A percentile compares a stretch with the other conserved stretches of the same genome.
These are phyloP conservation scores for Sakesphorus luctuosus DNA, from an alignment of 2,113 vertebrate genomes.

Conservation along the genomic window DNA sequence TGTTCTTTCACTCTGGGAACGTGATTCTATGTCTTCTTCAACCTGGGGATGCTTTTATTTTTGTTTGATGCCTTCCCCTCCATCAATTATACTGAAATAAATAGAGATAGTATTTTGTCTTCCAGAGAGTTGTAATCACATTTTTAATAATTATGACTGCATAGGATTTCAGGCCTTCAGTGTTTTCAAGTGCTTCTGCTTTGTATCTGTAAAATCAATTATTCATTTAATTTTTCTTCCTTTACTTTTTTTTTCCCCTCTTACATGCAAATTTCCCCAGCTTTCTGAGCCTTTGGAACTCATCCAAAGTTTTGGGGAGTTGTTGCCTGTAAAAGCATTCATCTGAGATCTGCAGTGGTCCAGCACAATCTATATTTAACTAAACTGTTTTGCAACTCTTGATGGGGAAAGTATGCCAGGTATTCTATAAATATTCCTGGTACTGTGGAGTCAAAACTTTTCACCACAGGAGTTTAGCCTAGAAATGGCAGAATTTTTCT, in stretches of 20 bases:
- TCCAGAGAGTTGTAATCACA: not conserved
- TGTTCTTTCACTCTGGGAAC: not conserved
- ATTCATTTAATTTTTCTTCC: not conserved
- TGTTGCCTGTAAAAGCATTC: constrained; percentile 35
- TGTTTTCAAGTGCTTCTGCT: not conserved
- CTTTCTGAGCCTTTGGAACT: constrained; percentile 32
- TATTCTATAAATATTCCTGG: constrained; percentile 26
- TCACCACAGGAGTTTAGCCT: not conserved
- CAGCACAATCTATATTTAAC: constrained; percentile 67
- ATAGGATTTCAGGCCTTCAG: not conserved
- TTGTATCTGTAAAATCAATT: not conserved
- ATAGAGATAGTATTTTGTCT: not conserved
- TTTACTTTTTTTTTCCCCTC: not conserved
- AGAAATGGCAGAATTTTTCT: not conserved
- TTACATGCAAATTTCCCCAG: not conserved
- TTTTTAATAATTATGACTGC: not conserved
- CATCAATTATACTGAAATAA: not conserved
- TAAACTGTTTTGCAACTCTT: constrained; percentile 60
- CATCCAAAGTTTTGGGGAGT: not conserved
- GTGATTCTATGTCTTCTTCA: not conserved
- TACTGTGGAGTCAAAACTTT: not conserved
- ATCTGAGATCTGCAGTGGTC: constrained; percentile 44
- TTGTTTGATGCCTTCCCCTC: not conserved
- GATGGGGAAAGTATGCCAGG: constrained; percentile 62
- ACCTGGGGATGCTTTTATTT: not conserved